Conservation (phyloP, 2,888 invertebrate genomes). For the Drosophila seclusa region DNA sequence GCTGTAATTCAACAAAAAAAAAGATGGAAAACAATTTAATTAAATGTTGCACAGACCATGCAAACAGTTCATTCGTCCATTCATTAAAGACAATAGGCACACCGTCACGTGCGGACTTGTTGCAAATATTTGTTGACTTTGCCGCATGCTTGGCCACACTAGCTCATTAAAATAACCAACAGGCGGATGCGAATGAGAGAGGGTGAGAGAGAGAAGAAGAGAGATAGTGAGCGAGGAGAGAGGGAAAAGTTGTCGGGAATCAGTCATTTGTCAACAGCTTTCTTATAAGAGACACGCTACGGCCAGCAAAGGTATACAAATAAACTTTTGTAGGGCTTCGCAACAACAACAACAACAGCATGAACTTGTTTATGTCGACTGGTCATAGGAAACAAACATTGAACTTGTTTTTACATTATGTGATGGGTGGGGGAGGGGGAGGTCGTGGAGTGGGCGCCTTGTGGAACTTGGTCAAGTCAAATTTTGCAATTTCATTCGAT, state of each 20-base stretch:
- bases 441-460: slow-evolving; percentile 27
- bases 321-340: slow-evolving; percentile 73
- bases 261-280: slow-evolving; percentile 65
- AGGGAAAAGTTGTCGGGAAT: slow-evolving; percentile 13
- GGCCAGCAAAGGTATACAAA: slow-evolving; percentile 65
- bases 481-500: slow-evolving; percentile 70
- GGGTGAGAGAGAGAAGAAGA: neutral
- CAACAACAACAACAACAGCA: slow-evolving; percentile 30
- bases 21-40: slow-evolving; percentile 32
- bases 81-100: slow-evolving; percentile 45
- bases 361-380: slow-evolving; percentile 69
- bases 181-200: slow-evolving; percentile 12
- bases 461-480: slow-evolving; percentile 70
- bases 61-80: slow-evolving; percentile 33
- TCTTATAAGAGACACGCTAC: slow-evolving; percentile 56
- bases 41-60: slow-evolving; percentile 25
- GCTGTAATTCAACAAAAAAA: slow-evolving; percentile 86
- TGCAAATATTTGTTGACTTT: slow-evolving; percentile 75
- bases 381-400: slow-evolving; percentile 74
- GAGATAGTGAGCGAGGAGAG: neutral
- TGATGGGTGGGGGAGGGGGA: neutral
- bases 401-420: slow-evolving; percentile 71
- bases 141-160: slow-evolving; percentile 54
- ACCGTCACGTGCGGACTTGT: slow-evolving; percentile 75
- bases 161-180: slow-evolving; percentile 54